These are phyloP conservation scores for Azorinus chamasolen DNA, from an alignment of 2,888 invertebrate species.

Conservation along the genomic window DNA sequence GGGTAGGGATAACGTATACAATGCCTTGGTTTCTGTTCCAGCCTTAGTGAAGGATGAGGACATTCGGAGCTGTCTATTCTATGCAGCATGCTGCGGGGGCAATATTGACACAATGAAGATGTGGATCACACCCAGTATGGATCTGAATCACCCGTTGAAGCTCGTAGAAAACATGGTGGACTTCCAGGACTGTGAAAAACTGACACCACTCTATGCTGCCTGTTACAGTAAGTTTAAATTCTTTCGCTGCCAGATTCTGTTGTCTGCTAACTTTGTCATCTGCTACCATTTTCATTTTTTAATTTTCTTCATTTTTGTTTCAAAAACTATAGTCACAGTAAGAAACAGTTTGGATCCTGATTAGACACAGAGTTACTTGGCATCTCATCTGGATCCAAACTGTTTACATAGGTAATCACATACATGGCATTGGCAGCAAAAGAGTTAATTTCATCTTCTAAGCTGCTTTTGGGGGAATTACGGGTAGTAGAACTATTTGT, in stretches of 20 bases:
- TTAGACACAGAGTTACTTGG: too few species aligned
- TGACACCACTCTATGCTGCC: constrained; percentile 75
- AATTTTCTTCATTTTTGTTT: too few species aligned
- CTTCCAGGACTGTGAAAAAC: constrained; percentile 65
- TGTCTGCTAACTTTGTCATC: too few species aligned
- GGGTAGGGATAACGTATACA: too few species aligned
- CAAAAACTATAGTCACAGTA: too few species aligned
- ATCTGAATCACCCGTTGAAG: constrained; percentile 68
- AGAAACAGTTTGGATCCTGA: too few species aligned
- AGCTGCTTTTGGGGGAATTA: background rate
- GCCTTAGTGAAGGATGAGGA: constrained; percentile 66
- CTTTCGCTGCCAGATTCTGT: too few species aligned
- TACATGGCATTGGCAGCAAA: too few species aligned
- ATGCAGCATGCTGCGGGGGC: constrained; percentile 75
- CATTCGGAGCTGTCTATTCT: constrained; percentile 66
- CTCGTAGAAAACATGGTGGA: constrained; percentile 51
- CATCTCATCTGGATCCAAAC: too few species aligned
- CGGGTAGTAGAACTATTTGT: too few species aligned
- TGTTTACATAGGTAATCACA: too few species aligned
- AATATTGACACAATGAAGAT: constrained; percentile 61
- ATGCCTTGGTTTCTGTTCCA: constrained; percentile 39
- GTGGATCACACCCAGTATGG: constrained; percentile 68
- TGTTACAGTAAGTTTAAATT: constrained; percentile 65
- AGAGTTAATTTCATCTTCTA: background rate
- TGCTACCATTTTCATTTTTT: too few species aligned